These are phyloP conservation scores for Montipora cactus DNA, from an alignment of 64 coral and sea anemone species.

Conservation along the genomic window DNA sequence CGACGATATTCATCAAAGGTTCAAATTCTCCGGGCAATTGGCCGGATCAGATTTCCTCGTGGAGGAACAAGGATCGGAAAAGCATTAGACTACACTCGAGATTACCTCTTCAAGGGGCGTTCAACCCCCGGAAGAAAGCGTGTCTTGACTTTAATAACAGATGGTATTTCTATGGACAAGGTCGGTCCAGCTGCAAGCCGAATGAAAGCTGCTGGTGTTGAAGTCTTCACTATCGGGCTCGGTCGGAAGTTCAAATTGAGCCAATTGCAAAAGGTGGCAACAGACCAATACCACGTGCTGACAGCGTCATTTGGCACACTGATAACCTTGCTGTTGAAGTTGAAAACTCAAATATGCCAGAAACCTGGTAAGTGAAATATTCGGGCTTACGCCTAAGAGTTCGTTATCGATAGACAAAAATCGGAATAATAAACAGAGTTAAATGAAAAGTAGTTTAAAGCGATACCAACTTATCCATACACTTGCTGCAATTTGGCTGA, in stretches of 20 bases:
- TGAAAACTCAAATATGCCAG: slow-evolving; percentile 29
- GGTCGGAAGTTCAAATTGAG: slow-evolving; percentile 11
- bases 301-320: slow-evolving; percentile 50
- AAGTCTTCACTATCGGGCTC: slow-evolving; percentile 59
- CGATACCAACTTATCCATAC: no score
- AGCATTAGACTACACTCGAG: slow-evolving; percentile 27
- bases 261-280: slow-evolving; percentile 53
- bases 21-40: slow-evolving; percentile 21
- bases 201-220: slow-evolving; percentile 37
- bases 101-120: slow-evolving; percentile 42
- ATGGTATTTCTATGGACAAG: slow-evolving; percentile 67
- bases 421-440: no score
- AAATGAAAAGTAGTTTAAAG: no score
- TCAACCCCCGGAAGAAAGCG: slow-evolving; percentile 9
- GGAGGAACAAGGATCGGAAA: slow-evolving; percentile 59
- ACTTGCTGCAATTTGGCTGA: no score
- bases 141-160: slow-evolving; percentile 57
- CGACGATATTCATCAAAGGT: slow-evolving; percentile 16
- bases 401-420: no score
- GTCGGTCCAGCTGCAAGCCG: slow-evolving; percentile 32
- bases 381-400: background rate
- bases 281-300: slow-evolving; percentile 54
- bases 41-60: slow-evolving; percentile 47
- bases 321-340: slow-evolving; percentile 11
- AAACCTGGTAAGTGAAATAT: slow-evolving; percentile 6